Evolutionary conservation across 2,888 invertebrate species (phyloP), one percentile per base, ranked within the genome.

Genomic region (Clivina fossor): DNA sequence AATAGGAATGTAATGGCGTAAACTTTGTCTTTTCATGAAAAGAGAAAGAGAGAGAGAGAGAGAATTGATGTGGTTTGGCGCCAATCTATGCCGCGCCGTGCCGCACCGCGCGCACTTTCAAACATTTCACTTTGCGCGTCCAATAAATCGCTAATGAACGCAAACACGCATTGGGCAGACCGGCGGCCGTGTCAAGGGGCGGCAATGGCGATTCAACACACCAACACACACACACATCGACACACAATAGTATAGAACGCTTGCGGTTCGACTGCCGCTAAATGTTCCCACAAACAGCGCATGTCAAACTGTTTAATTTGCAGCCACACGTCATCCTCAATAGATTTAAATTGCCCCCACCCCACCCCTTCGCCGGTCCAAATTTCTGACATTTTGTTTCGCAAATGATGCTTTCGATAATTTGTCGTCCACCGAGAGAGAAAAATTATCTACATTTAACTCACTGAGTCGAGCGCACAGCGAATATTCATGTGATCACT

Each of bases 81-180:
- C 22, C 33, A 19, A n/a, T 24, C 9, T 26, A 26, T 8, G 26
- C 5, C 9, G 26, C 26, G 26, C 5, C 9, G 26, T 5, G 26
- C 16, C 44, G 28, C 44, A 32, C 28, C 30, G 16, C 2, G n/a
- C 19, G 2, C 15, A 7, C 19, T 44, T 44, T 44, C 15, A 44
- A 44, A 47, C 47, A 50, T 38, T 50, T 50, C 38, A 28, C 35
- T 32, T 33, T 33, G 32, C 47, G 15, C 30, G n/a, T 33, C 28
- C 50, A 50, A 50, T 50, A 50, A 50, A 50, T 50, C 50, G 35
- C 26, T 50, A 50, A 50, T 50, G 50, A 50, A 50, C 50, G 30
- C 50, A 50, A 50, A 50, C 50, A 50, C 40, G 40, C 50, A 38
- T 38, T 50, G 50, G 50, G 40, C 16, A 19, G 40, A 40, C 19